Conservation (phyloP, 2,888 invertebrate species). For the Chrysina gloriosa region DNA sequence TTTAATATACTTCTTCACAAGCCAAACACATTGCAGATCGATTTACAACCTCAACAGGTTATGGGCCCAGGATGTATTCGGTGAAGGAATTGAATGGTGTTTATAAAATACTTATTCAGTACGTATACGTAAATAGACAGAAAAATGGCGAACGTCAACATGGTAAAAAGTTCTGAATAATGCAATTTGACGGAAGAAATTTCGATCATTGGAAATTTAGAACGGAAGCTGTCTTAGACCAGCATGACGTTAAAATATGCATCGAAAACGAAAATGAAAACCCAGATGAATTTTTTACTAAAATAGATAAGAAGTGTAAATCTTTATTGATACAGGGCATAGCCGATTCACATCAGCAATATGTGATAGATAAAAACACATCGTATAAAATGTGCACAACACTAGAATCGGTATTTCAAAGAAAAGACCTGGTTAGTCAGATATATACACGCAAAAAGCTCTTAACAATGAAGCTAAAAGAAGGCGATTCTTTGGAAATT, state of each 20-base stretch:
- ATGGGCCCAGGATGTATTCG: not conserved
- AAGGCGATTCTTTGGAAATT: not conserved
- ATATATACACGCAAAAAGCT: not conserved
- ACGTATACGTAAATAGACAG: not conserved
- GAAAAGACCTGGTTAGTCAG: constrained; percentile 1
- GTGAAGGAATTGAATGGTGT: not conserved
- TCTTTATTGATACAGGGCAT: not conserved
- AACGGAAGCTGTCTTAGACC: not conserved
- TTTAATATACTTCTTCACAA: no score
- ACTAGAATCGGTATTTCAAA: not conserved
- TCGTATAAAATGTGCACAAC: not conserved
- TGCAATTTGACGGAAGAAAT: not conserved
- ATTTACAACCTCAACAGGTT: not conserved
- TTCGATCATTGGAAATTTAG: constrained; percentile 2
- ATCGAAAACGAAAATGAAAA: not conserved
- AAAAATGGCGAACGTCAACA: not conserved
- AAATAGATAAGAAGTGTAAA: not conserved
- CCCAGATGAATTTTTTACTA: not conserved
- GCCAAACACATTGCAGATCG: no score
- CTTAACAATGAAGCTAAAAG: not conserved
- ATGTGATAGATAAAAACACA: not conserved
- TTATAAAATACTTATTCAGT: not conserved
- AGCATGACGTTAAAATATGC: not conserved
- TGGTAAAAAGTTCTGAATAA: not conserved
- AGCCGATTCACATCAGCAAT: not conserved